A percentile compares a stretch with the other conserved stretches of the same genome.
Evolutionary conservation across 1,140 invertebrate genomes (phyloP).

Genomic region (Drosophila elegans): DNA sequence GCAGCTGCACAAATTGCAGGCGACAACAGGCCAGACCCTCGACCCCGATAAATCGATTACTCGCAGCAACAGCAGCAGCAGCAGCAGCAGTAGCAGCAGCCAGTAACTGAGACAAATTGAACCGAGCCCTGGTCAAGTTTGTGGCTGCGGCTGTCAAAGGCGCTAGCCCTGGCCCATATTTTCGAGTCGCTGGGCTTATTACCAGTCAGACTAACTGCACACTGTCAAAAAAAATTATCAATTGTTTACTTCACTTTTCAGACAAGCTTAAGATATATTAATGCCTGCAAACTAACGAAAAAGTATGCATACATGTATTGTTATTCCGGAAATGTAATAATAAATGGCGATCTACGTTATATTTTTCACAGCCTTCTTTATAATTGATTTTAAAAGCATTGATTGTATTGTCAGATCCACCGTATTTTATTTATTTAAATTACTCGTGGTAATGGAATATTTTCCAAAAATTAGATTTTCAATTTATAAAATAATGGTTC

Average conservation of each 20-base stretch:
- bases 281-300: background rate
- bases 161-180: conserved; percentile 52
- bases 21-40: conserved; percentile 36
- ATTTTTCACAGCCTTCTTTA: too few species aligned
- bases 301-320: background rate
- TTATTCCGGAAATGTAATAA: too few species aligned
- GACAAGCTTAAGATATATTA: too few species aligned
- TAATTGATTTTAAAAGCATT: too few species aligned
- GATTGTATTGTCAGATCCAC: too few species aligned
- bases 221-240: background rate
- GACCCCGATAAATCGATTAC: conserved; percentile 43
- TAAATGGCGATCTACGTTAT: too few species aligned
- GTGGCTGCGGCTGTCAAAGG: conserved; percentile 34
- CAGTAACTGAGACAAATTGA: conserved; percentile 39
- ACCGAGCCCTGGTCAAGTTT: conserved; percentile 32
- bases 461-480: too few species aligned
- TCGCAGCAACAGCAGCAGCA: background rate
- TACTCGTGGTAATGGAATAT: too few species aligned
- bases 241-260: too few species aligned
- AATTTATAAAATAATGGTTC: too few species aligned
- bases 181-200: conserved; percentile 54
- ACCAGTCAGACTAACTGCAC: conserved; percentile 45
- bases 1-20: conserved; percentile 49
- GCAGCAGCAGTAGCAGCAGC: too few species aligned
- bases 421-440: too few species aligned